Conservation (phyloP, 2,797 vertebrate genomes). For the Scomberomorus guttatus region DNA sequence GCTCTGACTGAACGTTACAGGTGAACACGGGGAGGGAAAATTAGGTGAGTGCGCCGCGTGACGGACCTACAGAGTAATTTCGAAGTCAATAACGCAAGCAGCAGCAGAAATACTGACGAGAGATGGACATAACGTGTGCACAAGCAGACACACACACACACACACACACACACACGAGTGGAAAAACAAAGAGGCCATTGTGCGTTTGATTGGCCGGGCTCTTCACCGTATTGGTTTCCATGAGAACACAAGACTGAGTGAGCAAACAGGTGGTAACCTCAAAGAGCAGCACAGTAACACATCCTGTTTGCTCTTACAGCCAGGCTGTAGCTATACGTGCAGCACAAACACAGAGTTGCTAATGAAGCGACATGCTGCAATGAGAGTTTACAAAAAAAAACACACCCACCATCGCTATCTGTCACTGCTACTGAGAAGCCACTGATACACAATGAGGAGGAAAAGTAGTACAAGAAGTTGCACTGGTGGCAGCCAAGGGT, state of each 20-base stretch:
- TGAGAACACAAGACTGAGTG: constrained; percentile 66
- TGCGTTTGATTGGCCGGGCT: constrained; percentile 41
- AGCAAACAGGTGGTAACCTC: constrained; percentile 72
- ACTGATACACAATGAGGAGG: not conserved
- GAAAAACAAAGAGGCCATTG: constrained; percentile 67
- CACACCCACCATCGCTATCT: constrained; percentile 1
- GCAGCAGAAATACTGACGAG: too few relatives aligned
- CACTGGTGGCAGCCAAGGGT: not conserved
- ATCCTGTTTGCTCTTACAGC: constrained; percentile 46
- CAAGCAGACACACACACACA: not conserved
- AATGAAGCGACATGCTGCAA: constrained; percentile 34
- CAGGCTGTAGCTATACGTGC: not conserved
- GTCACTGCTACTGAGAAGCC: not conserved
- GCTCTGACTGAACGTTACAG: constrained; percentile 7
- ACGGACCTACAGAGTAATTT: not conserved
- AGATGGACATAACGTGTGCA: too few relatives aligned
- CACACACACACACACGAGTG: constrained; percentile 7
- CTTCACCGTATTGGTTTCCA: constrained; percentile 72
- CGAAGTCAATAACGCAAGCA: constrained; percentile 17
- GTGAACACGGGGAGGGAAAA: not conserved
- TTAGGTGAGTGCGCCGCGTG: not conserved
- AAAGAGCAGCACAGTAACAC: constrained; percentile 56
- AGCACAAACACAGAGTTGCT: constrained; percentile 32
- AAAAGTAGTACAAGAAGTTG: not conserved
- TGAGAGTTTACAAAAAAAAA: not conserved